Percentiles rank a stretch among this genome's conserved stretches.
Conservation (phyloP, 2,113 vertebrate species). For the Benitochromis conjunctus region DNA sequence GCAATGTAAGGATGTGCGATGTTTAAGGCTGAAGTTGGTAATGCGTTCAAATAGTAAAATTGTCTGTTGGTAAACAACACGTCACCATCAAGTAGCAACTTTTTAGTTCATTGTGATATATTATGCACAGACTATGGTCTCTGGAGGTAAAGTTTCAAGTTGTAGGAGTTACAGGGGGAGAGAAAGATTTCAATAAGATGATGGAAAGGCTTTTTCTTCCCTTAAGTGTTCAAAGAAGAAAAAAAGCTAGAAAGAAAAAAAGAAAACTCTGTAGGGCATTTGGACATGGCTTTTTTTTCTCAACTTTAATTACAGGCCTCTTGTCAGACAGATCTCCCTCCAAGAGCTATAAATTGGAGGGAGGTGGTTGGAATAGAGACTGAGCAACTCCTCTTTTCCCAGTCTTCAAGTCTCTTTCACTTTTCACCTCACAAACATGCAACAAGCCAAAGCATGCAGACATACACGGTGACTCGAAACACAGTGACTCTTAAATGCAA, state of each 20-base stretch:
- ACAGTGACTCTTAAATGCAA: background rate
- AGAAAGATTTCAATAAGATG: background rate
- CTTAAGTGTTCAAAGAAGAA: conserved; percentile 13
- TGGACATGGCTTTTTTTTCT: conserved; percentile 30
- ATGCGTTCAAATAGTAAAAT: background rate
- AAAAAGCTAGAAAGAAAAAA: background rate
- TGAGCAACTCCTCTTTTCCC: conserved; percentile 49
- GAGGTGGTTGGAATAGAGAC: conserved; percentile 61
- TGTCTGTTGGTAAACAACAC: background rate
- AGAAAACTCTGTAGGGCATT: conserved; percentile 52
- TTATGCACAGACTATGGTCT: background rate
- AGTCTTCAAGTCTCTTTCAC: conserved; percentile 45
- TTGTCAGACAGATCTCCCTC: conserved; percentile 70
- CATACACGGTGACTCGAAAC: background rate
- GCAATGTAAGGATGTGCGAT: background rate
- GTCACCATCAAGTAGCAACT: background rate
- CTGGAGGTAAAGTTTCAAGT: background rate
- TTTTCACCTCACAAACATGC: conserved; percentile 38
- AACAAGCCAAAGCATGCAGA: conserved; percentile 13
- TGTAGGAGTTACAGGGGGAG: background rate
- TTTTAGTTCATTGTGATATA: background rate
- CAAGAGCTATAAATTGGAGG: conserved; percentile 72
- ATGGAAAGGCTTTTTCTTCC: conserved; percentile 28
- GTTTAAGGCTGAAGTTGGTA: background rate
- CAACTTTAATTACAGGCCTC: conserved; percentile 75